Base-by-base conservation (phyloP, 2,888 invertebrate species). In the Diarsia dahlii region DNA sequence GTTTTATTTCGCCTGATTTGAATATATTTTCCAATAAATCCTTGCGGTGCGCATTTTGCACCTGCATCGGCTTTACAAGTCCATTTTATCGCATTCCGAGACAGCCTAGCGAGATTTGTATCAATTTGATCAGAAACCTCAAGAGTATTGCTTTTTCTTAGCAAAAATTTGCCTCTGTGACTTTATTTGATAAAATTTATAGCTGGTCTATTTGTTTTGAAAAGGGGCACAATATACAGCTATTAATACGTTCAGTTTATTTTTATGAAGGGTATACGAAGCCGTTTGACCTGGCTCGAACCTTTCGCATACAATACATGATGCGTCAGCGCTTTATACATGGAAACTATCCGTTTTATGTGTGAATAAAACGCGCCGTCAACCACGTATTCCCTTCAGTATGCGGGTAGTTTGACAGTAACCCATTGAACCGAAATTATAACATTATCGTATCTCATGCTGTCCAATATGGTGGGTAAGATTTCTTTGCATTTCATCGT, bases 281-380 rank as follows among this genome's bases (percentile, higher is more conserved):
- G 70, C 77, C 34, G 69, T 73, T 71, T 66, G 84, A 81, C 82
- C 75, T 74, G 73, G 62, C 69, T 69, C 34, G 81, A 88, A 85
- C 85, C 79, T 83, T 86, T 87, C 45, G 67, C 80, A 58, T 80
- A 89, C 88, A 90, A 88, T 83, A 82, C 78, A 79, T 67, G 69
- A 78, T 81, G 88, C 72, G 86, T 89, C 85, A 88, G 86, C 89
- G 34, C 75, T 89, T 88, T 79, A 76, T 76, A 74, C 66, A 82
- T 64, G 63, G 39, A 71, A 91, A 89, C 89, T 89, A 89, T 87
- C 78, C 72, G 73, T 80, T 86, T 83, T 85, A 84, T 78, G 74
- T 78, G 78, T 87, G 86, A 87, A 88, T 85, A 84, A 80, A 78
- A 81, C 52, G 63, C 76, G 72, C 66, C 56, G 80, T 71, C 60